These are phyloP conservation scores for Percopsis transmontana DNA, from an alignment of 2,113 vertebrate genomes.

Conservation along the genomic window DNA sequence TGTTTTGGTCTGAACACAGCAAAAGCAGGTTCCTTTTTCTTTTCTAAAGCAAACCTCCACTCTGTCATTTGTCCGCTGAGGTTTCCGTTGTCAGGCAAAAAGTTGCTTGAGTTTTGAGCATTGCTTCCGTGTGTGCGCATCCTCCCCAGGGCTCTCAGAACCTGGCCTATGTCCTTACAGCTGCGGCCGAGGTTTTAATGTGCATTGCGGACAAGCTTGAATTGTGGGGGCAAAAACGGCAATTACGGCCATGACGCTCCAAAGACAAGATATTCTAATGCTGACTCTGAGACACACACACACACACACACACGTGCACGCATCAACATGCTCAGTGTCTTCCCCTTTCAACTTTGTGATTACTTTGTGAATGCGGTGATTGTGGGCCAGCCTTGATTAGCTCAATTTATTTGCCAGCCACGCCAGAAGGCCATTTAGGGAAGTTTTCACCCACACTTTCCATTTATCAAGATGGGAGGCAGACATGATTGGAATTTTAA, in stretches of 20 bases:
- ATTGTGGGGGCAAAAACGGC: conserved; percentile 27
- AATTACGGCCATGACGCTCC: conserved; percentile 41
- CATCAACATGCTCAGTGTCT: conserved; percentile 51
- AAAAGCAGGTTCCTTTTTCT: conserved; percentile 20
- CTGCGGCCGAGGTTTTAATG: conserved; percentile 36
- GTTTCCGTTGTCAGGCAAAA: conserved; percentile 40
- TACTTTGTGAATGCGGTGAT: conserved; percentile 70
- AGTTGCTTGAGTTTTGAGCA: conserved; percentile 34
- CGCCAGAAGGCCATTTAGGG: conserved; percentile 73
- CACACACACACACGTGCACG: conserved; percentile 20
- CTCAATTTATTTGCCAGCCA: conserved; percentile 70
- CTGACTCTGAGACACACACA: conserved; percentile 10
- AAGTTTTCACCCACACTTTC: conserved; percentile 69
- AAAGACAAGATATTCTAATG: conserved; percentile 7
- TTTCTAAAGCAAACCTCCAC: conserved; percentile 56
- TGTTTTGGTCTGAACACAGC: conserved; percentile 48
- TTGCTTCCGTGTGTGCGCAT: too few relatives aligned
- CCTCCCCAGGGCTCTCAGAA: too few relatives aligned
- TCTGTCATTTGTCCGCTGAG: conserved; percentile 46
- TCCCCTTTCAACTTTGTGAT: conserved; percentile 63
- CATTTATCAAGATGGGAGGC: conserved; percentile 72
- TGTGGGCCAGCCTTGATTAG: conserved; percentile 72
- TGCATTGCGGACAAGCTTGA: conserved; percentile 4
- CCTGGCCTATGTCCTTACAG: conserved; percentile 18
- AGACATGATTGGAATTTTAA: conserved; percentile 70